Conservation (phyloP, 2,888 invertebrate species). For the Entomobrya proxima region DNA sequence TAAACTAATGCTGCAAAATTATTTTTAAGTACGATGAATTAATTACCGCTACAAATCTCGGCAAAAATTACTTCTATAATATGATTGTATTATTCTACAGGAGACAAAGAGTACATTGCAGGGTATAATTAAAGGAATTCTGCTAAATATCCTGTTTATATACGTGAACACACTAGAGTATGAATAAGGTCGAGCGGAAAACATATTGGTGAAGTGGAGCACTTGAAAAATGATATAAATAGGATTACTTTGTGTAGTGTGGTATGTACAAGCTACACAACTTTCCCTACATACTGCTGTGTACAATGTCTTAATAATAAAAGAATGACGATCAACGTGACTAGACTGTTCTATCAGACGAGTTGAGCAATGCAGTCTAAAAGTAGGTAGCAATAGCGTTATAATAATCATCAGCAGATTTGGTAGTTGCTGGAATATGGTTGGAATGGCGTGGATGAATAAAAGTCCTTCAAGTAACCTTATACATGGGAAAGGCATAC, state of each 20-base stretch:
- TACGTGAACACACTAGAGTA: not conserved
- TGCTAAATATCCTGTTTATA: not conserved
- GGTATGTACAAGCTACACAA: too few relatives aligned
- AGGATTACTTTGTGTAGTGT: too few relatives aligned
- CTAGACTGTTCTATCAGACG: not conserved
- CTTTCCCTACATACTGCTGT: too few relatives aligned
- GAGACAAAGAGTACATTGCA: not conserved
- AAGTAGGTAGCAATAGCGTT: too few relatives aligned
- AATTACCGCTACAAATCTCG: not conserved
- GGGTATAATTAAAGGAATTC: not conserved
- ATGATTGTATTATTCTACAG: not conserved
- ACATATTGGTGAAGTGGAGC: not conserved
- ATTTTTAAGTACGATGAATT: slow-evolving; percentile 6
- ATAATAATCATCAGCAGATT: too few relatives aligned
- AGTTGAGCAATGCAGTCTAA: not conserved
- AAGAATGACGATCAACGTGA: slow-evolving; percentile 19
- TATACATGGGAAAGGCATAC: not conserved
- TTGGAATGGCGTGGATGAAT: too few relatives aligned
- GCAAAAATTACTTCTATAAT: too few relatives aligned
- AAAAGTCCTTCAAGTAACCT: too few relatives aligned
- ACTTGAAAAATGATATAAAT: not conserved
- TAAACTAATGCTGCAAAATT: not conserved
- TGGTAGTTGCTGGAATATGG: too few relatives aligned
- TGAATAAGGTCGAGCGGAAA: not conserved
- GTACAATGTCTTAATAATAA: slow-evolving; percentile 16